Evolutionary conservation across 2,797 vertebrate species (phyloP).

Genomic region (Eidolon dupreanum): DNA sequence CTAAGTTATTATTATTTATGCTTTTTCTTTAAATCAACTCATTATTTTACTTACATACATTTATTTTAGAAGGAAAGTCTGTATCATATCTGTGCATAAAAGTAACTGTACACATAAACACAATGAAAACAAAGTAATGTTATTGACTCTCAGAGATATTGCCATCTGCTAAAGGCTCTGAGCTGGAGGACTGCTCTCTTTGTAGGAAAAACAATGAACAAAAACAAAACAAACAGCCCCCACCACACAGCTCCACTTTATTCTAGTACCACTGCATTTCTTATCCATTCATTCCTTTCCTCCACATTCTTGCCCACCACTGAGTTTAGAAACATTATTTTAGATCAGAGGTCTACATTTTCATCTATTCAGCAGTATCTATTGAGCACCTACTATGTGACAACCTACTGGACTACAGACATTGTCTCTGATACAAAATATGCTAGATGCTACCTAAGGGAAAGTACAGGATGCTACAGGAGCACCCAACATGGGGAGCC

Average conservation of each 20-base stretch:
- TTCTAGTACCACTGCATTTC: background rate
- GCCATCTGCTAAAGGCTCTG: background rate
- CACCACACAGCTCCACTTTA: background rate
- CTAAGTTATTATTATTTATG: background rate
- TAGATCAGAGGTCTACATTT: background rate
- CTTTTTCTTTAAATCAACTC: background rate
- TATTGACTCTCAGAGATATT: background rate
- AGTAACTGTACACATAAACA: background rate
- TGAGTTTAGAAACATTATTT: background rate
- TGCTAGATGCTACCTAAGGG: background rate
- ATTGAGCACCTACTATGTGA: background rate
- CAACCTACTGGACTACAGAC: background rate
- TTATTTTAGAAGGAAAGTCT: constrained; percentile 22
- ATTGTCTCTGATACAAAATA: background rate
- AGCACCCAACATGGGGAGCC: background rate
- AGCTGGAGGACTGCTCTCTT: background rate
- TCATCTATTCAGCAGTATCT: background rate
- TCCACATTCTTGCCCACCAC: background rate
- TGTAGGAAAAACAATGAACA: background rate
- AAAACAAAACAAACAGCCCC: background rate
- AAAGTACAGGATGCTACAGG: background rate
- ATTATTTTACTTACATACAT: constrained; percentile 8
- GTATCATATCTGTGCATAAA: background rate
- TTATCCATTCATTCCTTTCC: background rate
- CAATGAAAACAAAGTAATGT: background rate